Evolutionary conservation across 1,140 invertebrate genomes (phyloP).

Genomic region (Babylonia areolata): DNA sequence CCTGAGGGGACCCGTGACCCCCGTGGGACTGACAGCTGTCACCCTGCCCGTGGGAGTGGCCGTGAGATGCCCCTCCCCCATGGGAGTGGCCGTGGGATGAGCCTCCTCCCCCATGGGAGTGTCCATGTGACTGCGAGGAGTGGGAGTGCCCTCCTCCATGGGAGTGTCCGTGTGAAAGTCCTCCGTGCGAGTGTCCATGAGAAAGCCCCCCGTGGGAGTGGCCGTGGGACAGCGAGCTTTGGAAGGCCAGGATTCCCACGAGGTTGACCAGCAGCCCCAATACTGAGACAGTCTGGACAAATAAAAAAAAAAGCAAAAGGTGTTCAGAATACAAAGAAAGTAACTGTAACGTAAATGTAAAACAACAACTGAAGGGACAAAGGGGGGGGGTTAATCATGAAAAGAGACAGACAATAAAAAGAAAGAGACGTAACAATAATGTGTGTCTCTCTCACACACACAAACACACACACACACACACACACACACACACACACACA

Average conservation of each 20-base stretch:
- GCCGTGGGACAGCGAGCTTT: slow-evolving; percentile 82
- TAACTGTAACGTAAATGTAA: too few species aligned
- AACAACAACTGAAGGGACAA: too few species aligned
- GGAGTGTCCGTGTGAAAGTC: slow-evolving; percentile 37
- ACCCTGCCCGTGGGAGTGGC: slow-evolving; percentile 54
- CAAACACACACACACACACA: too few species aligned
- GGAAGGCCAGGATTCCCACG: slow-evolving; percentile 97
- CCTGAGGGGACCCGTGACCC: slow-evolving; percentile 59
- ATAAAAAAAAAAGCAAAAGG: too few species aligned
- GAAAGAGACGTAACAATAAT: too few species aligned
- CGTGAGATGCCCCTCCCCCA: slow-evolving; percentile 46
- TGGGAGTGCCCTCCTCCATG: slow-evolving; percentile 46
- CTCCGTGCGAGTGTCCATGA: slow-evolving; percentile 75
- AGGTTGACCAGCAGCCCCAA: slow-evolving; percentile 95
- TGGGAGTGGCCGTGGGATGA: slow-evolving; percentile 74
- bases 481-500: too few species aligned
- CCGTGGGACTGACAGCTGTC: slow-evolving; percentile 46
- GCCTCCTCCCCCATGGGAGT: slow-evolving; percentile 5
- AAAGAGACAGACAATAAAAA: too few species aligned
- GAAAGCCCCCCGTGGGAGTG: slow-evolving; percentile 60
- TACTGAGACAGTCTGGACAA: slow-evolving; percentile 87
- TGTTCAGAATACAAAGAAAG: too few species aligned
- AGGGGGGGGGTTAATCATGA: too few species aligned
- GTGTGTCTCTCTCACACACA: too few species aligned
- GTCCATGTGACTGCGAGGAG: slow-evolving; percentile 4